phyloP scores from a whole-genome alignment of 2,888 invertebrate genomes.

The Chromoteleia sp. region DNA sequence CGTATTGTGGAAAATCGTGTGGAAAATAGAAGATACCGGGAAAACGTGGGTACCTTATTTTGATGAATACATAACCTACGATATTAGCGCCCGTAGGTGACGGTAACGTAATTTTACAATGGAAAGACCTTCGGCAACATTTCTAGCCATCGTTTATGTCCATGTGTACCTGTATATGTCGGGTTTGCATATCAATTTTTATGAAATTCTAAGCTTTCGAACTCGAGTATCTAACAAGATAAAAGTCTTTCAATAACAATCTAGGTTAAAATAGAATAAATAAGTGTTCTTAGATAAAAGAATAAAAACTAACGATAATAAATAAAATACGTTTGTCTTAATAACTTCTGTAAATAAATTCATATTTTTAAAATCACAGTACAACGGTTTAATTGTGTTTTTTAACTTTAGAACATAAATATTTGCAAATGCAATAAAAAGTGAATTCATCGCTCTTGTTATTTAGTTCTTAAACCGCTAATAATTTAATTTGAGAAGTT shows the following conservation, averaged over 20 bases:
- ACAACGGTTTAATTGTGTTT: not conserved
- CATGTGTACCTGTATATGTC: conserved; percentile 10
- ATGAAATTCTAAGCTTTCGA: conserved; percentile 61
- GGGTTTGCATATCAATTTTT: conserved; percentile 58
- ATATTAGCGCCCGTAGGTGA: conserved; percentile 51
- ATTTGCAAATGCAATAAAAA: conserved; percentile 7
- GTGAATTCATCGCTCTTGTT: conserved; percentile 5
- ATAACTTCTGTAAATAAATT: no score
- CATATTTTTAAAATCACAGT: no score
- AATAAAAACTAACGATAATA: not conserved
- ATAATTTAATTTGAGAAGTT: conserved; percentile 25
- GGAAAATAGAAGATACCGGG: conserved; percentile 45
- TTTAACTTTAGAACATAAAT: conserved; percentile 3
- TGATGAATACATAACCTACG: conserved; percentile 57
- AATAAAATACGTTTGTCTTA: not conserved
- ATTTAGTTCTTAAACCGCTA: conserved; percentile 13
- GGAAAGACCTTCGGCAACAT: conserved; percentile 61
- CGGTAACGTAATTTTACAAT: conserved; percentile 60
- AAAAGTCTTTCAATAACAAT: conserved; percentile 46
- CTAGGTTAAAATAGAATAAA: conserved; percentile 13
- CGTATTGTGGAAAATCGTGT: conserved; percentile 40
- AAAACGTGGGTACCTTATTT: conserved; percentile 59
- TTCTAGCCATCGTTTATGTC: conserved; percentile 39
- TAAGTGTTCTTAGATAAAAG: no score
- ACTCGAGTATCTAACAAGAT: conserved; percentile 27